Evolutionary conservation across 2,113 vertebrate species (phyloP), one percentile per base, ranked within the genome.

Genomic region (Callionymus lyra): DNA sequence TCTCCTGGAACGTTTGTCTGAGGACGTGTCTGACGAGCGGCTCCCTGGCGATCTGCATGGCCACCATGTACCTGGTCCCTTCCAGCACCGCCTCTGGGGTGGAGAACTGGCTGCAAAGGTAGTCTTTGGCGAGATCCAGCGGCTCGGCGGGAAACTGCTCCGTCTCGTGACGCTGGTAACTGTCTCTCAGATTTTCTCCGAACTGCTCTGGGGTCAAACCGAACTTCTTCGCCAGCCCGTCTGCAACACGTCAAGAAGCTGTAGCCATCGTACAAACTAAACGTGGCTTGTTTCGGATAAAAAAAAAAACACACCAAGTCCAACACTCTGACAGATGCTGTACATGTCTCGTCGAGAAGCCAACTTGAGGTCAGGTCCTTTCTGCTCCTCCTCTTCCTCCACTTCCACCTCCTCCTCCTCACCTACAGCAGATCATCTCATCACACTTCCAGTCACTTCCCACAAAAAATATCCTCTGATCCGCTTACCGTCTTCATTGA

Each of bases 131-230:
- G 70, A 99, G 80, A 67, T 99, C 95, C 43, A 94, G 58, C 1
- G 95, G 95, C 73, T 99, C 95, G 0, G 95, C 95, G 0, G 95
- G 95, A 59, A 99, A 99, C 76, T 99, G 94, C 74, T 99, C 95
- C 0, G 94, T 99, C 70, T 99, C 95, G 0, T 99, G 95, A 39
- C 95, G 89, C 59, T 99, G 94, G 74, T 99, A 99, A 70, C 95
- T 99, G 81, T 99, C 95, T 47, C 95, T 83, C 31, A 99, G 86
- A 49, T 99, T 98, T 65, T 99, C 95, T 45, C 95, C 95, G 75
- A 99, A 99, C 53, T 99, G 95, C 62, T 98, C 94, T 10, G 95
- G 95, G 34, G 94, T 97, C 56, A 99, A 82, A 38, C 94, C 94
- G 81, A 99, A 99, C 72, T 99, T 99, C 72, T 99, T 99, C 38